phyloP scores from a whole-genome alignment of 2,797 vertebrate genomes.

The Pogonophryne albipinna region DNA sequence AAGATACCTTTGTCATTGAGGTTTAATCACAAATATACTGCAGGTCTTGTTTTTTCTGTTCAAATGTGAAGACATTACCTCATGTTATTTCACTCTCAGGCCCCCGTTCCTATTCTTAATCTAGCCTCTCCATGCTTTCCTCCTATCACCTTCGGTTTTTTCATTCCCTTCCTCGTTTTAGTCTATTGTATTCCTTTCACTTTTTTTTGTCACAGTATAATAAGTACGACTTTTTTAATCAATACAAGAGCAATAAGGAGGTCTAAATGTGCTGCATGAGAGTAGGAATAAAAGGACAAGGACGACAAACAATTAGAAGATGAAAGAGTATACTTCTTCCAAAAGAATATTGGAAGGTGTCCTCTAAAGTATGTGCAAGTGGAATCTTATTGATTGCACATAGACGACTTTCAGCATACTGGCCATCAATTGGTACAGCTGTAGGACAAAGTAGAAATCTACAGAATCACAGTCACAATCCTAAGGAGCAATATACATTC shows the following conservation, averaged over 20 bases:
- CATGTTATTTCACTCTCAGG: background rate
- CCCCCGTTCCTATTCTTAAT: background rate
- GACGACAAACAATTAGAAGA: conserved; percentile 30
- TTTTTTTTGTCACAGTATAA: conserved; percentile 26
- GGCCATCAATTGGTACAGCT: conserved; percentile 32
- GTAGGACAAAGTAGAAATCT: conserved; percentile 2
- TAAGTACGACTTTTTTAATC: conserved; percentile 19
- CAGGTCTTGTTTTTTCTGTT: background rate
- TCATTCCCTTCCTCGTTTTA: background rate
- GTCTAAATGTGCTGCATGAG: background rate
- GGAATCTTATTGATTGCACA: conserved; percentile 35
- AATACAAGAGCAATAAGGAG: conserved; percentile 11
- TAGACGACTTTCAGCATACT: conserved; percentile 10
- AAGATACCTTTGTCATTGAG: background rate
- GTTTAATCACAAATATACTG: conserved; percentile 1
- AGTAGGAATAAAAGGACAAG: conserved; percentile 12
- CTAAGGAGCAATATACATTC: background rate
- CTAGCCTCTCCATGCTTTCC: background rate
- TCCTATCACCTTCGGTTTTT: background rate
- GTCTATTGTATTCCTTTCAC: background rate
- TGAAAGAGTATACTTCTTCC: conserved; percentile 2
- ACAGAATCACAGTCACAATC: background rate
- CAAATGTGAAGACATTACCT: conserved; percentile 9
- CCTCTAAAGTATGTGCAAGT: background rate
- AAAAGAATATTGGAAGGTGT: conserved; percentile 20